Evolutionary conservation across 2,888 invertebrate species (phyloP).

Genomic region (Adela reaumurella): DNA sequence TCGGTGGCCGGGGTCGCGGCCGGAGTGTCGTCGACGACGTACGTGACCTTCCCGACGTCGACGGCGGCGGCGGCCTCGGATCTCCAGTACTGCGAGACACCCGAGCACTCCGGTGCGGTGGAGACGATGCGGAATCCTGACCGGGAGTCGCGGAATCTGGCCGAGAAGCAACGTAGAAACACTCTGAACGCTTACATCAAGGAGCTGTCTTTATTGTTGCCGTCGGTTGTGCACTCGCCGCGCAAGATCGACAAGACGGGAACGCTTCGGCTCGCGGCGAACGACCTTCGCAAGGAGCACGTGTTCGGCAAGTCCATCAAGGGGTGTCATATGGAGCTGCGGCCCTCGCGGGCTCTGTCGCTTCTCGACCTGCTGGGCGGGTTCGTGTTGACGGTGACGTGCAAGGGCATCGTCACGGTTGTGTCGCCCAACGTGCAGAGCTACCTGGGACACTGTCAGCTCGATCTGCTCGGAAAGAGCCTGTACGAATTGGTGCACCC

Average conservation of each 20-base stretch:
- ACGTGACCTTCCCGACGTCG: not conserved
- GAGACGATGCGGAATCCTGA: constrained; percentile 47
- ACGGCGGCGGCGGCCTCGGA: too few species aligned
- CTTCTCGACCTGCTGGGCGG: constrained; percentile 70
- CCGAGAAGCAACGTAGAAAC: constrained; percentile 88
- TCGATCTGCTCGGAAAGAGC: constrained; percentile 86
- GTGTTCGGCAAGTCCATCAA: constrained; percentile 56
- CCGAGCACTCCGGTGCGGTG: not conserved
- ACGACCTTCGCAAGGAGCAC: constrained; percentile 78
- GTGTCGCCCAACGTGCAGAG: constrained; percentile 82
- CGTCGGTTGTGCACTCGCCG: constrained; percentile 77
- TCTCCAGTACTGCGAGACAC: not conserved
- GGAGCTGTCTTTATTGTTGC: constrained; percentile 76
- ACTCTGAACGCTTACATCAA: constrained; percentile 83
- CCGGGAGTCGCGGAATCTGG: constrained; percentile 79
- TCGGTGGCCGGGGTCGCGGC: not conserved
- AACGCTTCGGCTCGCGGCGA: constrained; percentile 80
- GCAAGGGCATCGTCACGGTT: constrained; percentile 79
- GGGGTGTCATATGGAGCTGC: constrained; percentile 42
- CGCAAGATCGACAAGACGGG: constrained; percentile 90
- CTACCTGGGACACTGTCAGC: constrained; percentile 81
- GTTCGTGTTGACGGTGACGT: constrained; percentile 75
- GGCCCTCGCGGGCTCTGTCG: constrained; percentile 57
- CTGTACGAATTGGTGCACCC: constrained; percentile 79
- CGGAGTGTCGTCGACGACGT: not conserved